These are phyloP conservation scores for Chiridota heheva DNA, from an alignment of 35 echinoderm and acorn worm species.

Conservation along the genomic window DNA sequence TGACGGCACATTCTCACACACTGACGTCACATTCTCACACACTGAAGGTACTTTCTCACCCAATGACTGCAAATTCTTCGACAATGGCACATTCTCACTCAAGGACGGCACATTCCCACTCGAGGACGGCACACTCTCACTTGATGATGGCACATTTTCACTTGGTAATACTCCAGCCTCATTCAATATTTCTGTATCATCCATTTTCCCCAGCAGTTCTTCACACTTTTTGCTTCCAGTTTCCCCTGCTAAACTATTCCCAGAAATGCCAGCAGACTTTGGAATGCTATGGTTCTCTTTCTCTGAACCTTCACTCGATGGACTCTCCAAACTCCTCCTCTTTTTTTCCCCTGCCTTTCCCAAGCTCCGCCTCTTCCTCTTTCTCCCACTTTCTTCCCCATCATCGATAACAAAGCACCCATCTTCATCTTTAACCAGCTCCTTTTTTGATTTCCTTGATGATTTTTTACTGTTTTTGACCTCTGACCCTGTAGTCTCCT, in stretches of 20 bases:
- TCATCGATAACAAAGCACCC: conserved; percentile 21
- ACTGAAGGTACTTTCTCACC: too few species aligned
- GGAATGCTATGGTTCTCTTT: background rate
- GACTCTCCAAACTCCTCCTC: background rate
- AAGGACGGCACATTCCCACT: too few species aligned
- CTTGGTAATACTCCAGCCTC: background rate
- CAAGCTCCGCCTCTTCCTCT: conserved; percentile 21
- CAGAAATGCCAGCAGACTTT: background rate
- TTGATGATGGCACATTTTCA: too few species aligned
- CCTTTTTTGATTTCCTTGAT: background rate
- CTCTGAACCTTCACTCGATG: background rate
- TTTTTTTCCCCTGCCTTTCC: conserved; percentile 1
- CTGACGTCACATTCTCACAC: too few species aligned
- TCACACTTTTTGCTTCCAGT: background rate
- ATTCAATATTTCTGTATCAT: background rate
- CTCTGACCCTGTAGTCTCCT: background rate
- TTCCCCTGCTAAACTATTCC: too few species aligned
- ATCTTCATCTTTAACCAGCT: background rate
- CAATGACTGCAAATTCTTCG: too few species aligned
- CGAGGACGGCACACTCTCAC: background rate
- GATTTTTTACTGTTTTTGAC: background rate
- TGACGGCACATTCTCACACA: too few species aligned
- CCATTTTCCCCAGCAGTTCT: background rate
- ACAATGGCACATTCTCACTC: too few species aligned
- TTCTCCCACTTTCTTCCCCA: background rate